Percentiles rank a stretch among this genome's conserved stretches.
phyloP scores from a whole-genome alignment of 2,113 vertebrate species.

The Nothobranchius furzeri region DNA sequence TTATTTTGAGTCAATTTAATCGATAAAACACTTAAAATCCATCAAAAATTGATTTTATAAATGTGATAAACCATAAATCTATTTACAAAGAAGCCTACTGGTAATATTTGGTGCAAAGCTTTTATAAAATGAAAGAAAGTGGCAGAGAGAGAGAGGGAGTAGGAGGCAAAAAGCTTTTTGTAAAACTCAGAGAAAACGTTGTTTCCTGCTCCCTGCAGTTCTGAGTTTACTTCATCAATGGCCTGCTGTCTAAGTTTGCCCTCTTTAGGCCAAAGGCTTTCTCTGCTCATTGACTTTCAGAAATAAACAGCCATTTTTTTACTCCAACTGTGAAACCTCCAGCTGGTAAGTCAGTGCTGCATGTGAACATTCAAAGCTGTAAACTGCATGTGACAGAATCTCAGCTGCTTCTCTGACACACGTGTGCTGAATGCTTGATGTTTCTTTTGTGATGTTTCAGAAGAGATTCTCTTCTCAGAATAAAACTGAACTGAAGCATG shows the following conservation, averaged over 20 bases:
- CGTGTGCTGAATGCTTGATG: background rate
- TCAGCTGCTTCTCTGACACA: slow-evolving; percentile 13
- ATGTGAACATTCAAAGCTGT: background rate
- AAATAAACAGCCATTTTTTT: slow-evolving; percentile 40
- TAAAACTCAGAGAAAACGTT: slow-evolving; percentile 20
- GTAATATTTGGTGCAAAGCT: background rate
- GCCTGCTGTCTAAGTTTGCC: slow-evolving; percentile 53
- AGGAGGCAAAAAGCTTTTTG: slow-evolving; percentile 6
- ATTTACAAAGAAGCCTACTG: background rate
- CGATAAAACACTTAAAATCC: no score
- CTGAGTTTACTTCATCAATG: slow-evolving; percentile 60
- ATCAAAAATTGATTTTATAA: no score
- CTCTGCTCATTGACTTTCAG: slow-evolving; percentile 32
- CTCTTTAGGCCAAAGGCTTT: slow-evolving; percentile 37
- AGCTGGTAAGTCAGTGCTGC: slow-evolving; percentile 37
- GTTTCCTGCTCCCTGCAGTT: slow-evolving; percentile 52
- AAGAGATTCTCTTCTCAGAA: no score
- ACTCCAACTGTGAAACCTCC: slow-evolving; percentile 56
- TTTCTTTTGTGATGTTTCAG: no score
- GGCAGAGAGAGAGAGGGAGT: background rate
- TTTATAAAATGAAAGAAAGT: slow-evolving; percentile 5
- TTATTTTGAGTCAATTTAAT: no score
- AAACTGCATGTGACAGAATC: slow-evolving; percentile 10
- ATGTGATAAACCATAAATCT: background rate
- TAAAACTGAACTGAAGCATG: background rate